Base-by-base conservation (phyloP, 1,140 invertebrate species). In the Ostrea denselamellosa region DNA sequence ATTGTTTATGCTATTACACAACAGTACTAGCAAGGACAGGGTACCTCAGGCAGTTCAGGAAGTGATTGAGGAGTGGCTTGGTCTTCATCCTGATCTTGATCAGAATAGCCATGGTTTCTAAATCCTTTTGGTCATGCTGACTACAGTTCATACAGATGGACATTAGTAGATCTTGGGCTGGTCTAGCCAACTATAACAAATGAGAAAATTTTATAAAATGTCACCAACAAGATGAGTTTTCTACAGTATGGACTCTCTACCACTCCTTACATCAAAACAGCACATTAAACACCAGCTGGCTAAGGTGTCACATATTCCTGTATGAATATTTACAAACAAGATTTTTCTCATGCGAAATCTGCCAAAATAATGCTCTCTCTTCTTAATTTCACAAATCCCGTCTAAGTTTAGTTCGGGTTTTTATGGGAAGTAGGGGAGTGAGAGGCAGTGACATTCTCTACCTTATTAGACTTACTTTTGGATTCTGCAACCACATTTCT, bases 401-500 rank as follows among this genome's bases (percentile, higher is more conserved):
- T 51, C 44, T 34, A 81, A 62, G 19, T n/a, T 62, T 51, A 5
- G 9, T 81, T 51, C 2, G 19, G 28, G 17, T 81, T 34, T 22
- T 28, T 81, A 2, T 44, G 5, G 5, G 1, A 44, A 5, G 34
- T 44, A 2, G 34, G 34, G 34, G 34, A 5, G 34, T 1, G 34
- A 5, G 34, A 5, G 34, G 34, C 34, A 44, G 34, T 44, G 34
- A 44, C 34, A 44, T 5, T 44, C 34, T 44, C 34, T 44, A 44
- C 34, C 34, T 44, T 44, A 17, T 83, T 52, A 52, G 0, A 52
- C 82, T 83, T 83, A 95, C 94, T 92, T 99, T 99, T 54, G 98
- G 98, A 95, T 99, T 99, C 92, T 99, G 98, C 51, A 99, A 95
- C 98, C 98, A 99, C 88, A 97, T 96, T 94, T 99, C 98, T 1